phyloP scores from a whole-genome alignment of 1,140 invertebrate genomes.

The Onthophagus taurus region DNA sequence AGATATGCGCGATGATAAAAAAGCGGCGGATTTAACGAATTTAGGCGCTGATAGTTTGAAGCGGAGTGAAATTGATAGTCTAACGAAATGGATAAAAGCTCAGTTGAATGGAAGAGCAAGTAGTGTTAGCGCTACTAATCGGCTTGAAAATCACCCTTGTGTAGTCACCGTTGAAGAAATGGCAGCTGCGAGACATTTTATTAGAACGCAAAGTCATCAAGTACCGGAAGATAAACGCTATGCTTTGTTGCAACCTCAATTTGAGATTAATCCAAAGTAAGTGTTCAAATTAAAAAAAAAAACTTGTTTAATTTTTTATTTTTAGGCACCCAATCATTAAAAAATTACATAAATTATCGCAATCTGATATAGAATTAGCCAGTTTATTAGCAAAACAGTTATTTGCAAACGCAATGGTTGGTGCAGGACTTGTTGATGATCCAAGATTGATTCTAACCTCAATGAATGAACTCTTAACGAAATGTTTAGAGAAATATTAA shows the following conservation, averaged over 20 bases:
- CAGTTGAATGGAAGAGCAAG: constrained; percentile 68
- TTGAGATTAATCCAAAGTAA: constrained; percentile 90
- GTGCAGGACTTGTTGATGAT: constrained; percentile 89
- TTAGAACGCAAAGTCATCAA: constrained; percentile 78
- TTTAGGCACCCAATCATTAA: constrained; percentile 83
- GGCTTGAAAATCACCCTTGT: constrained; percentile 83
- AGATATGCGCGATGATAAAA: constrained; percentile 70
- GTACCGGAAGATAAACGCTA: constrained; percentile 79
- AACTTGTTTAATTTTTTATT: constrained; percentile 19
- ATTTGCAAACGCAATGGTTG: constrained; percentile 90
- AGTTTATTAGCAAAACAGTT: constrained; percentile 80
- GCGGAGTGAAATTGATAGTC: constrained; percentile 59
- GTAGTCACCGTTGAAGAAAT: constrained; percentile 92
- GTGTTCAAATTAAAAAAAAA: constrained; percentile 17
- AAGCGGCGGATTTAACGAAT: constrained; percentile 48
- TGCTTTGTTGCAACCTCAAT: constrained; percentile 76
- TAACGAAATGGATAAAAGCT: constrained; percentile 71
- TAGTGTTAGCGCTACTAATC: constrained; percentile 71
- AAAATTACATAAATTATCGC: constrained; percentile 69
- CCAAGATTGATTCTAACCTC: constrained; percentile 71
- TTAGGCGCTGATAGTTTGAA: constrained; percentile 55
- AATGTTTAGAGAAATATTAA: constrained; percentile 75
- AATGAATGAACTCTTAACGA: constrained; percentile 78
- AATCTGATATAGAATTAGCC: constrained; percentile 68
- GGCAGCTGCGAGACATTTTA: constrained; percentile 90